Conservation (phyloP, 1,140 invertebrate genomes). For the Platyscapa corneri region DNA sequence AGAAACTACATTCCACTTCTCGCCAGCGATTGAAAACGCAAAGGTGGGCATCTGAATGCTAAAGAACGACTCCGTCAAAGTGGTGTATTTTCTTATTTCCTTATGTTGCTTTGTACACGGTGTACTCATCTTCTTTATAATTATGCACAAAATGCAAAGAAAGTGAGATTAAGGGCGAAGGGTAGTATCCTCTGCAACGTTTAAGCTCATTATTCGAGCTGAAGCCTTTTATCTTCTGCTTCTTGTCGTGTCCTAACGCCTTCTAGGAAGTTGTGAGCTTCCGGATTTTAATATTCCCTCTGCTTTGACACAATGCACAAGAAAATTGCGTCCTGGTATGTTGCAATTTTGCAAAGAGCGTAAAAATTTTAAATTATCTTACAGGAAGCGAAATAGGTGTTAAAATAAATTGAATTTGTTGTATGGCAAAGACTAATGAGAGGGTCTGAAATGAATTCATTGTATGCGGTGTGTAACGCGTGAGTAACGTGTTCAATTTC, state of each 20-base stretch:
- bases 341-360: slow-evolving; percentile 58
- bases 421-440: not conserved
- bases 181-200: not conserved
- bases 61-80: not conserved
- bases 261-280: not conserved
- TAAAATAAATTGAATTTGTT: not conserved
- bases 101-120: not conserved
- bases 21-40: not conserved
- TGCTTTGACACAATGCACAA: slow-evolving; percentile 52
- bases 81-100: not conserved
- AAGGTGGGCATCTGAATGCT: not conserved
- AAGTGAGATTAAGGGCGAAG: not conserved
- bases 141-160: not conserved
- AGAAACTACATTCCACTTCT: not conserved
- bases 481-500: not conserved
- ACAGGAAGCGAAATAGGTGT: slow-evolving; percentile 59
- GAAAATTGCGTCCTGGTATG: slow-evolving; percentile 12
- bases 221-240: slow-evolving; percentile 29
- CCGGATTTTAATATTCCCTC: slow-evolving; percentile 7
- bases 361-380: slow-evolving; percentile 64
- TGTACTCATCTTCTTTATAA: not conserved
- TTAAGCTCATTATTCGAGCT: slow-evolving; percentile 14
- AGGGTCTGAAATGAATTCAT: not conserved
- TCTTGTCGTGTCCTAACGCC: slow-evolving; percentile 35
- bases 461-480: not conserved